phyloP scores from a whole-genome alignment of 1,140 invertebrate species.

The Camponotus vicinus region DNA sequence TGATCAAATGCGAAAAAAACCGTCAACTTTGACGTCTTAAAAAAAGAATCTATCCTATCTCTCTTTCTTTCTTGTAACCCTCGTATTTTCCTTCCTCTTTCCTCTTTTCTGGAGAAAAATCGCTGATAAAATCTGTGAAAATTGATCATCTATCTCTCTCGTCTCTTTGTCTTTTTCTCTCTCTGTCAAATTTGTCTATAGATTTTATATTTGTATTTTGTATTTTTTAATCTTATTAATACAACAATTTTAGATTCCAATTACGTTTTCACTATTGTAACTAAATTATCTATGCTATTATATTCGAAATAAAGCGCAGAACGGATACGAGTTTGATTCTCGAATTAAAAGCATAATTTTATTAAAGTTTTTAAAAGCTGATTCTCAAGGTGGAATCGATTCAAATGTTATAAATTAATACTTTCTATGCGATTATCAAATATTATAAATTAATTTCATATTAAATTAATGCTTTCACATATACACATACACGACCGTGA shows the following conservation, averaged over 20 bases:
- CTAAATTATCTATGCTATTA: neutral
- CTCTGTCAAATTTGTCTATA: neutral
- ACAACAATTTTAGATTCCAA: neutral
- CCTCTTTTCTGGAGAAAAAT: conserved; percentile 8
- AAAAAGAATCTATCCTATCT: conserved; percentile 8
- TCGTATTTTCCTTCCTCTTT: neutral
- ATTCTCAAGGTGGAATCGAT: neutral
- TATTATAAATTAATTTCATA: conserved; percentile 3
- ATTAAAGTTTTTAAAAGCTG: neutral
- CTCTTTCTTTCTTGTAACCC: neutral
- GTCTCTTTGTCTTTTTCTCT: neutral
- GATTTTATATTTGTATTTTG: neutral
- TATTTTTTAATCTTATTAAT: conserved; percentile 1
- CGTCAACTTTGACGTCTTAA: conserved; percentile 13
- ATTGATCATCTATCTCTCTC: conserved; percentile 13
- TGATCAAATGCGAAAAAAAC: conserved; percentile 33
- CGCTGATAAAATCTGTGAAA: conserved; percentile 4
- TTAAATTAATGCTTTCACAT: conserved; percentile 7
- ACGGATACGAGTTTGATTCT: neutral
- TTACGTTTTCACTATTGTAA: neutral
- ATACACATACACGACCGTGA: neutral
- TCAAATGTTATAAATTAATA: conserved; percentile 2
- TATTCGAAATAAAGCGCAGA: neutral
- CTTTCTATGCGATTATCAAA: neutral
- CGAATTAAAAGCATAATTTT: neutral